Evolutionary conservation across 2,888 invertebrate species (phyloP), one percentile per base, ranked within the genome.

Genomic region (Acrobasis consociella): DNA sequence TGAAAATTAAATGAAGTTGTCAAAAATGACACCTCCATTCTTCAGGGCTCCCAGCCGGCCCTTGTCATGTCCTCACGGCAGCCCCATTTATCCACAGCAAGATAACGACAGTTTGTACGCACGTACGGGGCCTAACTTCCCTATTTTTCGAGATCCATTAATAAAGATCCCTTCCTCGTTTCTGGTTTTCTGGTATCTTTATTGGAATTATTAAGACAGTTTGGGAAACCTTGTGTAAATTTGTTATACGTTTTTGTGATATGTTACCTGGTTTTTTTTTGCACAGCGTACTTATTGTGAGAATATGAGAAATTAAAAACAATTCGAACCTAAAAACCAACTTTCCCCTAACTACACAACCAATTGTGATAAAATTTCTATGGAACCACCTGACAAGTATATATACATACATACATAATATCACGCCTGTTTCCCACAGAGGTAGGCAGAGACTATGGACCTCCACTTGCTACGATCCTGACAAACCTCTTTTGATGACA

Each of bases 61-160:
- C 49, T 59, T 63, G 53, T 49, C 58, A 58, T 61, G 67, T 69
- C 71, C 69, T 63, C 77, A 77, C 76, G 75, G 67, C 60, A 63
- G 22, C 42, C 58, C 73, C 72, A 77, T 78, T 72, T 73, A 74
- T 78, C 73, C 67, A 67, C 66, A 49, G 51, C 5, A 22, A 67
- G 69, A 72, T 75, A 72, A 72, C 69, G 71, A 69, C 72, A 70
- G 65, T 68, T 66, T 49, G 62, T 63, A 64, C 65, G 65, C 72
- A 72, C 73, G 74, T 69, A 66, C 62, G 49, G 31, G 62, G 49
- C 56, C 56, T 56, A 63, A 65, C 64, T 65, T 61, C 56, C 65
- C 46, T 63, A 66, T 67, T 67, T 67, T 66, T 65, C 62, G 58
- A 59, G 60, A 39, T 65, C 60, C 66, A 66, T 67, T 69, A 65